phyloP scores from a whole-genome alignment of 2,113 vertebrate species.

The Pholis gunnellus region DNA sequence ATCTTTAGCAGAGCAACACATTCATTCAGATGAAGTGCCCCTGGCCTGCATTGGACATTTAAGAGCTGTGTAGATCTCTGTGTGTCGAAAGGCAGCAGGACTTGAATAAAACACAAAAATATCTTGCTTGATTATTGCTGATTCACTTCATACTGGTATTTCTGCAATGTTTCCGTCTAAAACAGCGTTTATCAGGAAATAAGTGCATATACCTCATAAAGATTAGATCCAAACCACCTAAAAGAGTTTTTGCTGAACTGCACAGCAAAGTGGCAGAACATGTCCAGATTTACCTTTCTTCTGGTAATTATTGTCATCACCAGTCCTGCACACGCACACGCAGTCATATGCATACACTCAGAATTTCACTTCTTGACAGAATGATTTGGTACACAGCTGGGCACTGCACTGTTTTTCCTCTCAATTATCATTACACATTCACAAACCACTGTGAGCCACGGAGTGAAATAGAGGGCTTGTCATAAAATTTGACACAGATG shows the following conservation, averaged over 20 bases:
- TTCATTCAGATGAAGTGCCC: neutral
- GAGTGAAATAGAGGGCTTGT: conserved; percentile 60
- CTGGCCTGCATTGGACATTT: neutral
- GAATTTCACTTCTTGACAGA: conserved; percentile 57
- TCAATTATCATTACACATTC: conserved; percentile 67
- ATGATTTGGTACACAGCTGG: conserved; percentile 67
- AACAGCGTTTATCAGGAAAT: neutral
- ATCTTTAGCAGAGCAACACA: neutral
- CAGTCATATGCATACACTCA: conserved; percentile 14
- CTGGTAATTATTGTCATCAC: conserved; percentile 35
- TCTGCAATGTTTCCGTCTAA: neutral
- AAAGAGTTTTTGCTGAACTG: neutral
- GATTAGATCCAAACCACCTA: neutral
- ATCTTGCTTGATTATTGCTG: neutral
- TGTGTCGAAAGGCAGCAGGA: neutral
- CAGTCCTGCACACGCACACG: neutral
- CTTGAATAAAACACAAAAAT: neutral
- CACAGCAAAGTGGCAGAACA: conserved; percentile 5
- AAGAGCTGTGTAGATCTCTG: neutral
- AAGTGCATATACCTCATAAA: neutral
- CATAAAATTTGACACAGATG: conserved; percentile 72
- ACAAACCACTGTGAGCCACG: conserved; percentile 46
- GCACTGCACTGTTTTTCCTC: conserved; percentile 52
- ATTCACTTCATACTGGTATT: neutral
- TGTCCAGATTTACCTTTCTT: conserved; percentile 10